Percentiles rank a stretch among this genome's conserved stretches.
phyloP scores from a whole-genome alignment of 2,113 vertebrate species.

The Petrocephalus zakoni region DNA sequence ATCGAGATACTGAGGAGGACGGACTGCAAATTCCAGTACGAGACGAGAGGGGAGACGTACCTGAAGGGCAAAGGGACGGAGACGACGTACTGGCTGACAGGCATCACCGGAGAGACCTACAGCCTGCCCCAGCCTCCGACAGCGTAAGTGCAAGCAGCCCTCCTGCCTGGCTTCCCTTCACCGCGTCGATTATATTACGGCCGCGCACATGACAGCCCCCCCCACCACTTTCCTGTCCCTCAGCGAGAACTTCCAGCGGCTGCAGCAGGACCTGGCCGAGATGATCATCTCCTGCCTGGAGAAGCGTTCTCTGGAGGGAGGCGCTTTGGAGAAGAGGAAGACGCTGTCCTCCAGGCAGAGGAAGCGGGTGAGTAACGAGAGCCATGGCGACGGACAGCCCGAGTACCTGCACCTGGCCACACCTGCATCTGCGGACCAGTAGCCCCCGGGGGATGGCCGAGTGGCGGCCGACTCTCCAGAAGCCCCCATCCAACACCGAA shows the following conservation, averaged over 20 bases:
- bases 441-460: background rate
- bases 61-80: slow-evolving; percentile 94
- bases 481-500: background rate
- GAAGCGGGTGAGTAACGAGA: slow-evolving; percentile 30
- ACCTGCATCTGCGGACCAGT: slow-evolving; percentile 41
- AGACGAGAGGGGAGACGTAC: slow-evolving; percentile 85
- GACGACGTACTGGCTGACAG: slow-evolving; percentile 91
- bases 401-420: slow-evolving; percentile 85
- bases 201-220: background rate
- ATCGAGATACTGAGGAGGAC: slow-evolving; percentile 87
- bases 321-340: slow-evolving; percentile 47
- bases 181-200: too few species aligned
- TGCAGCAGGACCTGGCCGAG: slow-evolving; percentile 83
- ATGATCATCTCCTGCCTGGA: slow-evolving; percentile 76
- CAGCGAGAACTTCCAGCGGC: slow-evolving; percentile 91
- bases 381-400: slow-evolving; percentile 48
- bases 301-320: slow-evolving; percentile 56
- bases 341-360: slow-evolving; percentile 55
- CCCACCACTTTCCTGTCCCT: background rate
- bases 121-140: slow-evolving; percentile 83
- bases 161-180: too few species aligned
- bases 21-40: slow-evolving; percentile 79
- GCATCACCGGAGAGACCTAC: slow-evolving; percentile 72
- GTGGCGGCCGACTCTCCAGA: background rate
- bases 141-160: slow-evolving; percentile 67